These are phyloP conservation scores for Esox niger DNA, from an alignment of 2,113 vertebrate genomes.

Conservation along the genomic window DNA sequence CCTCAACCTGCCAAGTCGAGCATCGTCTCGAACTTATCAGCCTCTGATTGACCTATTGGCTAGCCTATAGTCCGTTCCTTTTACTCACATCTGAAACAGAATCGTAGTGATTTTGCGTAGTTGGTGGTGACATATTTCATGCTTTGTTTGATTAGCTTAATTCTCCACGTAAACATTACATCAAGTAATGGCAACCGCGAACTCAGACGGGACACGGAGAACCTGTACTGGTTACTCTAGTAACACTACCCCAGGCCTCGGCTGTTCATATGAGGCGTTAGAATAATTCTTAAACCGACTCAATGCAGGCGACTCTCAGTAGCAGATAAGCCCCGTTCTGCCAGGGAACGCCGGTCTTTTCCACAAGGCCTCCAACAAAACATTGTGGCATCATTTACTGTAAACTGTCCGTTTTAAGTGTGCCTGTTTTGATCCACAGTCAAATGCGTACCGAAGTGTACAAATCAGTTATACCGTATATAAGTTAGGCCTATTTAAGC, in stretches of 20 bases:
- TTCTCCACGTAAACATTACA: not conserved
- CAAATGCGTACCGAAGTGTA: not conserved
- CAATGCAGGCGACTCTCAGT: slow-evolving; percentile 41
- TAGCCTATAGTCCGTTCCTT: not conserved
- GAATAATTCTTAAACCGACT: slow-evolving; percentile 45
- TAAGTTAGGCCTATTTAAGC: slow-evolving; percentile 43
- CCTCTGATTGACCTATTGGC: slow-evolving; percentile 36
- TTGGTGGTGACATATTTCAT: not conserved
- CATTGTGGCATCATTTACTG: slow-evolving; percentile 4
- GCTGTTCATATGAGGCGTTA: slow-evolving; percentile 38
- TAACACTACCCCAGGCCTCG: slow-evolving; percentile 56
- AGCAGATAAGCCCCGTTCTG: slow-evolving; percentile 46
- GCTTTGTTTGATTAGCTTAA: not conserved
- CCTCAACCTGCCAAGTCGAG: slow-evolving; percentile 48
- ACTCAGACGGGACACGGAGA: slow-evolving; percentile 69
- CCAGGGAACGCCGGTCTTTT: slow-evolving; percentile 38
- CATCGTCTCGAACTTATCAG: slow-evolving; percentile 44
- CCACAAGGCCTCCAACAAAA: slow-evolving; percentile 50
- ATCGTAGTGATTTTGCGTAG: not conserved
- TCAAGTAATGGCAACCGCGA: slow-evolving; percentile 41
- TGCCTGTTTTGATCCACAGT: not conserved
- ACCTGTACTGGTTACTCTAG: slow-evolving; percentile 13
- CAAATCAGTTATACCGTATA: slow-evolving; percentile 16
- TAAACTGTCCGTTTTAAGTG: not conserved
- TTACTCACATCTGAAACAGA: not conserved